These are phyloP conservation scores for Lycopodina hypogea DNA, from an alignment of 37 sponge, comb jelly and placozoan species.

Conservation along the genomic window DNA sequence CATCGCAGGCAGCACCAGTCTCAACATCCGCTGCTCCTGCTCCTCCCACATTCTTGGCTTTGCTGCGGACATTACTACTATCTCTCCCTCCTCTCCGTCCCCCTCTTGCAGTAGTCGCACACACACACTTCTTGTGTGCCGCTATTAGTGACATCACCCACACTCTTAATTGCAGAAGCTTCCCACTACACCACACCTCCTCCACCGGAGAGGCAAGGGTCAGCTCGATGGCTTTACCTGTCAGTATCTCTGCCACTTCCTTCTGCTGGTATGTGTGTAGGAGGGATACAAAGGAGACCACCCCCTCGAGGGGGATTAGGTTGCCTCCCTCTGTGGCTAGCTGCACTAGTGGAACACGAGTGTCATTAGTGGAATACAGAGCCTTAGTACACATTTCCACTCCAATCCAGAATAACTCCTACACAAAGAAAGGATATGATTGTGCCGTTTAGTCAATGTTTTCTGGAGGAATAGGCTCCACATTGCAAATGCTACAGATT, in stretches of 20 bases:
- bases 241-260: slow-evolving; percentile 64
- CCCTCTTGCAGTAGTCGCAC: not conserved
- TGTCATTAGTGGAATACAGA: not conserved
- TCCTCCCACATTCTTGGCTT: too few species aligned
- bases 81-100: not conserved
- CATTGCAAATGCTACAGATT: too few species aligned
- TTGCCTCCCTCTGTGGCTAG: slow-evolving; percentile 10
- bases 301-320: slow-evolving; percentile 45
- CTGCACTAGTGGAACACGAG: not conserved
- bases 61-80: too few species aligned
- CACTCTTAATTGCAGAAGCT: not conserved
- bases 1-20: too few species aligned
- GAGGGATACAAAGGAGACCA: slow-evolving; percentile 56
- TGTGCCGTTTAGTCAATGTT: not conserved
- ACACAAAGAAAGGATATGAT: not conserved
- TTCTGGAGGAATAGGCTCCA: too few species aligned
- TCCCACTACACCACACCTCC: not conserved
- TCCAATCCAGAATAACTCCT: slow-evolving; percentile 73
- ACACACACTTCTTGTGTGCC: not conserved
- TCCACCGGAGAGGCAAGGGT: not conserved
- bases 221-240: slow-evolving; percentile 20
- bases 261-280: slow-evolving; percentile 56
- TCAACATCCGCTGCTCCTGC: too few species aligned
- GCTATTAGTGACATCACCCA: not conserved
- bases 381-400: slow-evolving; percentile 48